Percentiles rank a stretch among this genome's conserved stretches.
Conservation (phyloP, 2,888 invertebrate species). For the Mesodorylaimus sp. region DNA sequence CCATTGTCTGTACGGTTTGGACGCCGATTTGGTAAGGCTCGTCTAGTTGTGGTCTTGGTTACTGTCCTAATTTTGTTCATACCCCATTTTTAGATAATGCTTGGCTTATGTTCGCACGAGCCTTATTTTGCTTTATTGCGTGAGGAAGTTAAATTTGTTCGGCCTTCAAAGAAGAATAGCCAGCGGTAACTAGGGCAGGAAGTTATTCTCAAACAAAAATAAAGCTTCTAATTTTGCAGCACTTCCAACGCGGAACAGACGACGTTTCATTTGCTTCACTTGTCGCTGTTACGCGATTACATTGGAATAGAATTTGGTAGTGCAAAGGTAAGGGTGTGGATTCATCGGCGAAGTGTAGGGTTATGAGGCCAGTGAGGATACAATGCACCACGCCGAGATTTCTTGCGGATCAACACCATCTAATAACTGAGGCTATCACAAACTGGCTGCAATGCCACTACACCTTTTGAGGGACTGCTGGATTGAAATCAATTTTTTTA, state of each 20-base stretch:
- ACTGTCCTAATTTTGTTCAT: conserved; percentile 1
- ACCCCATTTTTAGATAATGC: conserved; percentile 49
- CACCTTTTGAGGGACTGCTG: too few species aligned
- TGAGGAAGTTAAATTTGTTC: conserved; percentile 53
- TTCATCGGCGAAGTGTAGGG: too few species aligned
- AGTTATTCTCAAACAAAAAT: background rate
- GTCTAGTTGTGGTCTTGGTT: background rate
- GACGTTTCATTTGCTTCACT: conserved; percentile 73
- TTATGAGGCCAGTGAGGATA: too few species aligned
- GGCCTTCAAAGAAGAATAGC: conserved; percentile 7
- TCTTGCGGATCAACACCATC: too few species aligned
- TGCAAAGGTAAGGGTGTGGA: conserved; percentile 31
- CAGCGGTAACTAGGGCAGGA: background rate
- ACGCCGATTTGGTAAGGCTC: conserved; percentile 60
- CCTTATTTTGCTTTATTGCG: conserved; percentile 78
- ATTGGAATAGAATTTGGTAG: conserved; percentile 65
- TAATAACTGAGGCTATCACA: too few species aligned
- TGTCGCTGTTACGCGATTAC: conserved; percentile 77
- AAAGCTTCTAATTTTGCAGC: conserved; percentile 26
- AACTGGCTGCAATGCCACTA: background rate
- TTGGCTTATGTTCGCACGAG: conserved; percentile 85
- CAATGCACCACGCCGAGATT: too few species aligned
- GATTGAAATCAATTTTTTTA: conserved; percentile 9
- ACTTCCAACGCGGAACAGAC: conserved; percentile 67
- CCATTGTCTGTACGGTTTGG: conserved; percentile 88